Percentiles rank a stretch among this genome's conserved stretches.
These are phyloP conservation scores for Caenorhabditis afra DNA, from an alignment of 2,888 invertebrate genomes.

Conservation along the genomic window DNA sequence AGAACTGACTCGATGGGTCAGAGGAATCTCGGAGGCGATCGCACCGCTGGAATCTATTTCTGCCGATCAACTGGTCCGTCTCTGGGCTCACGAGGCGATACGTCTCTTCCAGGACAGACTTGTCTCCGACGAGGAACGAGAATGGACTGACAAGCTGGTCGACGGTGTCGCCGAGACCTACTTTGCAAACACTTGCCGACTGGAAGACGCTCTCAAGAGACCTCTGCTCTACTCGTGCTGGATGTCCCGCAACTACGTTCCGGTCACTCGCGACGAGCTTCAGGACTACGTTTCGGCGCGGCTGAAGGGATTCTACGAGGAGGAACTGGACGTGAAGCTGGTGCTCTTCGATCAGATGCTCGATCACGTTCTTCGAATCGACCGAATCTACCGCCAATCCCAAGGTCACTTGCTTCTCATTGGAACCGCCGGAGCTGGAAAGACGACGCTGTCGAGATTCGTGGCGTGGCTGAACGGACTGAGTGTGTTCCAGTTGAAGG, in stretches of 20 bases:
- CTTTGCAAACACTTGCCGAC: constrained; percentile 88
- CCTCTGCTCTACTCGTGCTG: constrained; percentile 99
- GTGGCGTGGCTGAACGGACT: constrained; percentile 99
- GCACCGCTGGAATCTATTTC: constrained; percentile 92
- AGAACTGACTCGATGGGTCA: constrained; percentile 99
- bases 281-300: constrained; percentile 97
- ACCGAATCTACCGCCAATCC: constrained; percentile 91
- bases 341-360: constrained; percentile 98
- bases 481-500: constrained; percentile 91
- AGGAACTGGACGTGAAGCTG: constrained; percentile 97
- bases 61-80: constrained; percentile 94
- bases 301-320: constrained; percentile 97
- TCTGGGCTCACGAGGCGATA: constrained; percentile 99
- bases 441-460: constrained; percentile 98
- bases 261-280: constrained; percentile 94
- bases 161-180: constrained; percentile 88
- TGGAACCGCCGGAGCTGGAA: constrained; percentile 98
- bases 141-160: constrained; percentile 98
- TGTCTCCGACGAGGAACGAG: constrained; percentile 93
- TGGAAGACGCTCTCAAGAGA: constrained; percentile 87
- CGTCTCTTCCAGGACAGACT: constrained; percentile 92
- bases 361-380: constrained; percentile 97
- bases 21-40: constrained; percentile 98
- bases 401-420: constrained; percentile 97
- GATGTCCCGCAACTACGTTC: constrained; percentile 97